A percentile compares a stretch with the other conserved stretches of the same genome.
Conservation (phyloP, 2,113 vertebrate genomes). For the Aptenodytes forsteri region DNA sequence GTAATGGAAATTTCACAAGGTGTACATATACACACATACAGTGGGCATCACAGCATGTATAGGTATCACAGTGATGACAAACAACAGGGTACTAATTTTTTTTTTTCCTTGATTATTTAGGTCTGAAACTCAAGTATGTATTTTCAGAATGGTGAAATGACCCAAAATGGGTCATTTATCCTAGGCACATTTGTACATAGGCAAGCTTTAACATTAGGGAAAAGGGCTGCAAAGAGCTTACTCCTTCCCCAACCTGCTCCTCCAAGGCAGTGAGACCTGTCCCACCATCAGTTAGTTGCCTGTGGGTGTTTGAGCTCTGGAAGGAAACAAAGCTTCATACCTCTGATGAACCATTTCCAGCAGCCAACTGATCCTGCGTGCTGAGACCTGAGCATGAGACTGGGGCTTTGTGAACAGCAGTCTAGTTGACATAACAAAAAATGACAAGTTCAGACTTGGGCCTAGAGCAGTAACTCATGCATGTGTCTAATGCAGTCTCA, state of each 20-base stretch:
- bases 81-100: not conserved
- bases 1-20: not conserved
- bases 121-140: not conserved
- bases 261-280: not conserved
- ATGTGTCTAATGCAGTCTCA: not conserved
- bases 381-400: not conserved
- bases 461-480: not conserved
- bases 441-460: not conserved
- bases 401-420: not conserved
- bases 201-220: not conserved
- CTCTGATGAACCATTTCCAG: not conserved
- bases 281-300: not conserved
- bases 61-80: not conserved
- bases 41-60: not conserved
- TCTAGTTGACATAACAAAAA: not conserved
- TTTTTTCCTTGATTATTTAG: not conserved
- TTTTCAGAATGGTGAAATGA: not conserved
- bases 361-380: not conserved
- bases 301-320: not conserved
- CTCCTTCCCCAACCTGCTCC: not conserved
- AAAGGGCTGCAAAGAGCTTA: not conserved
- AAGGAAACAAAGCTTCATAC: not conserved
- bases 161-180: not conserved
- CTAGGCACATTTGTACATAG: not conserved
- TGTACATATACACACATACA: rapidly evolving